Percentiles rank a stretch among this genome's conserved stretches.
These are phyloP conservation scores for Acropora yongei DNA, from an alignment of 64 coral and sea anemone species.

Conservation along the genomic window DNA sequence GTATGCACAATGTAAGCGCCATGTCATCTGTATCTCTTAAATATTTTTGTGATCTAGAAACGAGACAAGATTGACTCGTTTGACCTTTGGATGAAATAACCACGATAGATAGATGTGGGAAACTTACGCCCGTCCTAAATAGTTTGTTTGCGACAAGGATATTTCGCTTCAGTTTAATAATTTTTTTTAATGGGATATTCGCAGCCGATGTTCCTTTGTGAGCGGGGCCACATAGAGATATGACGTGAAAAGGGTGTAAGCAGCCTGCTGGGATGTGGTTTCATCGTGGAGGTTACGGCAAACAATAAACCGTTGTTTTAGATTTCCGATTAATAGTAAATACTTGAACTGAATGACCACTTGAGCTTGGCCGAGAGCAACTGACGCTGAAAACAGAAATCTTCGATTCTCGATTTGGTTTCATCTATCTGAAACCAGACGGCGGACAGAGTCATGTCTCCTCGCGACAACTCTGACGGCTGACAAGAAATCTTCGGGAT, in stretches of 20 bases:
- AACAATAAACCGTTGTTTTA: conserved; percentile 3
- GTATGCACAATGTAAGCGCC: neutral
- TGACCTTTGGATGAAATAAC: neutral
- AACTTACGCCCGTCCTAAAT: neutral
- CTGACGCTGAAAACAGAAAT: neutral
- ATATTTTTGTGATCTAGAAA: conserved; percentile 19
- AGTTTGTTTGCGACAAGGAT: no score
- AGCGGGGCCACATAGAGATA: neutral
- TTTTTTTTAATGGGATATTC: no score
- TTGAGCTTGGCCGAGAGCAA: neutral
- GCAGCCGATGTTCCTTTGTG: no score
- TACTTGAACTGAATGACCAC: neutral
- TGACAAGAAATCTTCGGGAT: no score
- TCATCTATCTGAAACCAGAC: no score
- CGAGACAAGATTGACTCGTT: neutral
- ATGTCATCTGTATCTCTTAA: neutral
- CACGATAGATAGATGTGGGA: neutral
- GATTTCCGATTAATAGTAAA: conserved; percentile 27
- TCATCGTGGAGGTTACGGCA: neutral
- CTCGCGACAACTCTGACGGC: no score
- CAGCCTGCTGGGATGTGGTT: neutral
- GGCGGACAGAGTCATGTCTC: no score
- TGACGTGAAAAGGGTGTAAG: neutral
- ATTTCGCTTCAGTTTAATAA: no score
- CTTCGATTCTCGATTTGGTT: neutral